These are phyloP conservation scores for Carpatolechia fugitivella DNA, from an alignment of 2,888 invertebrate genomes.

Conservation along the genomic window DNA sequence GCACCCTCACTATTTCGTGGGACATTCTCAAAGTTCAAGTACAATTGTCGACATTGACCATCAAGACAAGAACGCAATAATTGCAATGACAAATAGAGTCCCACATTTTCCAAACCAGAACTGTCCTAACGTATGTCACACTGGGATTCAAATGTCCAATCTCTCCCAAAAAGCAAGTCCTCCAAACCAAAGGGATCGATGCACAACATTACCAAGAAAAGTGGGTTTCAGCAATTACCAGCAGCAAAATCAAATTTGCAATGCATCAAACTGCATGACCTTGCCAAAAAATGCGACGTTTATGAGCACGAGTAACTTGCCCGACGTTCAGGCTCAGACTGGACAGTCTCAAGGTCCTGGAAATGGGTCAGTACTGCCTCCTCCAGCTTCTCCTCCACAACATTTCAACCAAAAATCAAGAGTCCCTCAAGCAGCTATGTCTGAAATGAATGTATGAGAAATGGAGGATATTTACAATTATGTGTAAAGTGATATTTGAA, in stretches of 20 bases:
- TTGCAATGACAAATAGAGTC: slow-evolving; percentile 72
- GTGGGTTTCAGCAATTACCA: slow-evolving; percentile 68
- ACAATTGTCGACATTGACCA: slow-evolving; percentile 92
- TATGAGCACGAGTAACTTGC: slow-evolving; percentile 65
- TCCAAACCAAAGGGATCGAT: slow-evolving; percentile 64
- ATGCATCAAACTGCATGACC: slow-evolving; percentile 78
- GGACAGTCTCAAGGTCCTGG: slow-evolving; percentile 65
- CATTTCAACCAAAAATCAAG: slow-evolving; percentile 75
- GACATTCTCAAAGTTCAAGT: slow-evolving; percentile 88
- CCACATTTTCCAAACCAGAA: slow-evolving; percentile 71
- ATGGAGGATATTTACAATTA: slow-evolving; percentile 80
- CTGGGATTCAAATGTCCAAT: slow-evolving; percentile 79
- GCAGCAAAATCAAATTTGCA: slow-evolving; percentile 66
- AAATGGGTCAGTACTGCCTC: slow-evolving; percentile 55
- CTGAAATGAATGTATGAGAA: slow-evolving; percentile 94
- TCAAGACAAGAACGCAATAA: slow-evolving; percentile 81
- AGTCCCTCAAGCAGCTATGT: slow-evolving; percentile 90
- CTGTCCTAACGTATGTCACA: slow-evolving; percentile 79
- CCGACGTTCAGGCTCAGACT: slow-evolving; percentile 74
- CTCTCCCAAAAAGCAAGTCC: slow-evolving; percentile 68
- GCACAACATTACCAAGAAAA: slow-evolving; percentile 72
- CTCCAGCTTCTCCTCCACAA: slow-evolving; percentile 65
- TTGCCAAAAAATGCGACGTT: slow-evolving; percentile 80
- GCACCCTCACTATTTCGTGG: slow-evolving; percentile 88
- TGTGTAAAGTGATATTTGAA: slow-evolving; percentile 66